phyloP scores from a whole-genome alignment of 2,113 vertebrate species.

The Clarias macrocephalus region DNA sequence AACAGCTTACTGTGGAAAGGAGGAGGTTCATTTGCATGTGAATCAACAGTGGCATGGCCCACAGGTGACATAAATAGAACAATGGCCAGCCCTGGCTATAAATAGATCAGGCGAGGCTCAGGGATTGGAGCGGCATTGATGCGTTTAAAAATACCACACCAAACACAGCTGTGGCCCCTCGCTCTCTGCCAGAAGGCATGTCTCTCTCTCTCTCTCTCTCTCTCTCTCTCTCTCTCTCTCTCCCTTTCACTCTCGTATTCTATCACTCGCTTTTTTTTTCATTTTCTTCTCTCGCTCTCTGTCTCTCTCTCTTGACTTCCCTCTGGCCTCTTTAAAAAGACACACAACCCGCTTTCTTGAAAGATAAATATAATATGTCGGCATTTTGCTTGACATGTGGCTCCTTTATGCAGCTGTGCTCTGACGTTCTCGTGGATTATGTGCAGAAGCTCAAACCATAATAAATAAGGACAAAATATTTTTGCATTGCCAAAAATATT shows the following conservation, averaged over 20 bases:
- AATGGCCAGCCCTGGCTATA: slow-evolving; percentile 98
- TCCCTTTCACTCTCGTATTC: slow-evolving; percentile 56
- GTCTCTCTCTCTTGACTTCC: slow-evolving; percentile 1
- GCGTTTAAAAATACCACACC: slow-evolving; percentile 99
- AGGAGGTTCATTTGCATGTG: slow-evolving; percentile 94
- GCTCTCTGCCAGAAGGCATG: slow-evolving; percentile 78
- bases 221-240: slow-evolving; percentile 55
- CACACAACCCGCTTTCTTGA: slow-evolving; percentile 39
- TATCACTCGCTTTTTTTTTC: slow-evolving; percentile 40
- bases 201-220: slow-evolving; percentile 53
- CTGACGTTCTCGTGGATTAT: slow-evolving; percentile 20
- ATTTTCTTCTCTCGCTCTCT: background rate
- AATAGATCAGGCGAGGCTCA: slow-evolving; percentile 97
- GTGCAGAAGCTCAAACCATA: background rate
- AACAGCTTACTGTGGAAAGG: slow-evolving; percentile 71
- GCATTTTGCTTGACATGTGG: slow-evolving; percentile 43
- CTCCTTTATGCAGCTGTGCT: slow-evolving; percentile 13
- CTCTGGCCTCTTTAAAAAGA: slow-evolving; percentile 45
- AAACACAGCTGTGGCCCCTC: slow-evolving; percentile 98
- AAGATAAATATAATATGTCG: slow-evolving; percentile 43
- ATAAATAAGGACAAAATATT: background rate
- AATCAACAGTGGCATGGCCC: slow-evolving; percentile 96
- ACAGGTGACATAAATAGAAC: slow-evolving; percentile 99
- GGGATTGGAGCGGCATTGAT: slow-evolving; percentile 98
- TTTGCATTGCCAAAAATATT: too few species aligned